These are phyloP conservation scores for Bergia puertoricense DNA, from an alignment of 92 coral and sea anemone species.

Conservation along the genomic window DNA sequence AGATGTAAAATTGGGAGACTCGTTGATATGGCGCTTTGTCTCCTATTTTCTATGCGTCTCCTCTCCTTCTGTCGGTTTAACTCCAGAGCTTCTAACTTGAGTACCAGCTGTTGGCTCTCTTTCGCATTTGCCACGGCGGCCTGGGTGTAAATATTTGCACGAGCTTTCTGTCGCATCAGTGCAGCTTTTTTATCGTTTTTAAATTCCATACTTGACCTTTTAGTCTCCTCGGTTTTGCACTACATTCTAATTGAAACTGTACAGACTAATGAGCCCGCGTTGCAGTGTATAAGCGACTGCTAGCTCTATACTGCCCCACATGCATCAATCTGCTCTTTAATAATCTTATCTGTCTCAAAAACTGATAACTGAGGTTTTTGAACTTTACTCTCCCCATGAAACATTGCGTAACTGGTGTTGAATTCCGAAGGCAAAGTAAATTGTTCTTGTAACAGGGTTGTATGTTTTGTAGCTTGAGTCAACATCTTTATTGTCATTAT, in stretches of 20 bases:
- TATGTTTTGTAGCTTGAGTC: not conserved
- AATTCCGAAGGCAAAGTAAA: not conserved
- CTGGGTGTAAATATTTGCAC: not conserved
- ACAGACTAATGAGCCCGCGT: too few species aligned
- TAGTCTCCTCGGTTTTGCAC: not conserved
- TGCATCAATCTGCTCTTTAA: not conserved
- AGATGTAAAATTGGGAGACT: constrained; percentile 9
- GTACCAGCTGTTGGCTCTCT: constrained; percentile 4
- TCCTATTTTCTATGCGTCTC: constrained; percentile 1
- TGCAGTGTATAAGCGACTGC: too few species aligned
- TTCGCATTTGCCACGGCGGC: constrained; percentile 28
- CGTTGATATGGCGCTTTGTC: not conserved
- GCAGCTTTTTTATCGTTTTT: not conserved
- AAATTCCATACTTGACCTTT: not conserved
- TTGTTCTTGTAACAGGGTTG: not conserved
- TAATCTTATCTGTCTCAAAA: not conserved
- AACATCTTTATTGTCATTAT: not conserved
- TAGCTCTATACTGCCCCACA: not conserved
- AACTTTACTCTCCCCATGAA: too few species aligned
- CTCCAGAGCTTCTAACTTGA: constrained; percentile 35
- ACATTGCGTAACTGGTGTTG: not conserved
- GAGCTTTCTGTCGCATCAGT: not conserved
- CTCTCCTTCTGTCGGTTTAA: constrained; percentile 6
- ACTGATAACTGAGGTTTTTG: too few species aligned
- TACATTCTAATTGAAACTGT: not conserved